Evolutionary conservation across 2,888 invertebrate genomes (phyloP).

Genomic region (Acanthosepion lycidas): DNA sequence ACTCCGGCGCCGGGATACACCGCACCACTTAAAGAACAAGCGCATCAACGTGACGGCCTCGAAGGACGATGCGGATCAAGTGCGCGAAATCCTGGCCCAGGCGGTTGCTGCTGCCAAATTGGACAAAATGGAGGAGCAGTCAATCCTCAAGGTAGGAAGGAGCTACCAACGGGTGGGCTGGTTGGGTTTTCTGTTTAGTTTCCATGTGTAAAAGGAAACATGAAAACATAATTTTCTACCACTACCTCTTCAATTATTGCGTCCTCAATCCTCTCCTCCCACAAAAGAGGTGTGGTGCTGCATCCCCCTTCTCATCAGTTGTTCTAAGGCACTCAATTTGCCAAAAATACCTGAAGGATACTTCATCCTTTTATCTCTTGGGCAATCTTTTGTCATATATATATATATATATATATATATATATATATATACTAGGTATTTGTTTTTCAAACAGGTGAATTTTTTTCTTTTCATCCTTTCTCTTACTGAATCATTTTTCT

Average conservation of each 20-base stretch:
- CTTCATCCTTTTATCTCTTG: background rate
- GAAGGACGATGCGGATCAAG: conserved; percentile 70
- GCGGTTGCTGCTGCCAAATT: conserved; percentile 53
- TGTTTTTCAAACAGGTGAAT: conserved; percentile 22
- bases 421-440: background rate
- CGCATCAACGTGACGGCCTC: conserved; percentile 81
- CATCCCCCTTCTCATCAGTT: conserved; percentile 3
- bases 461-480: conserved; percentile 1
- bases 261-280: background rate
- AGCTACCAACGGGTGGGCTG: conserved; percentile 41
- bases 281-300: background rate
- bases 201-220: background rate
- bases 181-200: background rate
- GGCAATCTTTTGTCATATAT: background rate
- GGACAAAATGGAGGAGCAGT: conserved; percentile 51
- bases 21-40: conserved; percentile 99
- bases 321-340: background rate
- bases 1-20: conserved; percentile 94
- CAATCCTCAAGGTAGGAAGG: conserved; percentile 46
- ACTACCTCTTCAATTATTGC: background rate
- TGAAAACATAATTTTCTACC: conserved; percentile 16
- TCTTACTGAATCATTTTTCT: background rate
- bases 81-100: conserved; percentile 69
- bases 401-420: background rate
- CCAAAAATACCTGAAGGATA: background rate